These are phyloP conservation scores for Neuroscelio doddi DNA, from an alignment of 2,888 invertebrate species.

Conservation along the genomic window DNA sequence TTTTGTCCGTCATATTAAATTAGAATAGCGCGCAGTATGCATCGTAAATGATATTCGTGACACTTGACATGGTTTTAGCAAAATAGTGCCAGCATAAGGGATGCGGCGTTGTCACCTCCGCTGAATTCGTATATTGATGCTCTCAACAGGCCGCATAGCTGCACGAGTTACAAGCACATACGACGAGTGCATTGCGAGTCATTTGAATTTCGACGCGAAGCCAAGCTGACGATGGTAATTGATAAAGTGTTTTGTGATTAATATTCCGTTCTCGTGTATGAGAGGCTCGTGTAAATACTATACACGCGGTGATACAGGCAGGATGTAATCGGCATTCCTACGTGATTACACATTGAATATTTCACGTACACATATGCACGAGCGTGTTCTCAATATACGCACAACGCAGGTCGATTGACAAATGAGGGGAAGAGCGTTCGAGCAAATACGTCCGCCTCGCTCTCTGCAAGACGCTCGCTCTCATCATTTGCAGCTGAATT, in stretches of 20 bases:
- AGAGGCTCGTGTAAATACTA: slow-evolving; percentile 56
- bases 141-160: slow-evolving; percentile 11
- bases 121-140: background rate
- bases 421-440: background rate
- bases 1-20: background rate
- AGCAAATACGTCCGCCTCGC: background rate
- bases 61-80: background rate
- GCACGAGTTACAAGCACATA: too few species aligned
- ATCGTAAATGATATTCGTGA: background rate
- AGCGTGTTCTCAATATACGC: background rate
- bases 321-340: slow-evolving; percentile 62
- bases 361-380: slow-evolving; percentile 13
- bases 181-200: slow-evolving; percentile 19
- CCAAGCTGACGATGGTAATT: slow-evolving; percentile 43
- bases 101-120: background rate
- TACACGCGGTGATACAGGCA: slow-evolving; percentile 49
- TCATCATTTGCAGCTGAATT: background rate
- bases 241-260: slow-evolving; percentile 56
- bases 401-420: slow-evolving; percentile 5
- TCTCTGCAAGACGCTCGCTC: background rate
- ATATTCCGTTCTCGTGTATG: slow-evolving; percentile 53
- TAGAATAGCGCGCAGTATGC: background rate
- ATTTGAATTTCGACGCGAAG: slow-evolving; percentile 34
- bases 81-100: background rate
- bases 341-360: slow-evolving; percentile 41